Conservation (phyloP, 2,113 vertebrate genomes). For the Neodontobutis hainanensis region DNA sequence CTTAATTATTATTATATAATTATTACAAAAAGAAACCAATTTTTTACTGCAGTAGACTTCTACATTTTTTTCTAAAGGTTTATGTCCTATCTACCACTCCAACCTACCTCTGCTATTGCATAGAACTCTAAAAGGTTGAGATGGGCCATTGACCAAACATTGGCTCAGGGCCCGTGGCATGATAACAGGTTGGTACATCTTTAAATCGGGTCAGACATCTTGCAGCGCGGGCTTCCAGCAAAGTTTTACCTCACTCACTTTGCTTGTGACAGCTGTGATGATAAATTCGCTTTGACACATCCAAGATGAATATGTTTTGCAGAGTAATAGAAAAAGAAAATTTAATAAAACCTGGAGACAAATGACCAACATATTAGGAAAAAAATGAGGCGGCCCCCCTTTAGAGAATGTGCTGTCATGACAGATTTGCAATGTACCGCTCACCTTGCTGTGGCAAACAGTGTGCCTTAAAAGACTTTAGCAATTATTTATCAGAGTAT, state of each 20-base stretch:
- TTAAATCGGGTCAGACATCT: neutral
- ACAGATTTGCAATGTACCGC: conserved; percentile 59
- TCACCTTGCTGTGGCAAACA: conserved; percentile 67
- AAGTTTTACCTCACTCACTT: conserved; percentile 47
- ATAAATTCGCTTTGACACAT: conserved; percentile 50
- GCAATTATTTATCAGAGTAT: conserved; percentile 61
- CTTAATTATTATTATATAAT: no score
- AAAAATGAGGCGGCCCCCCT: conserved; percentile 43
- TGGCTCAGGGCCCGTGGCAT: neutral
- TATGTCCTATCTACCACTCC: neutral
- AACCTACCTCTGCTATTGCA: neutral
- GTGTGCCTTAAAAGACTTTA: conserved; percentile 60
- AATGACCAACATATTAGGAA: conserved; percentile 48
- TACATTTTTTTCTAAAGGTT: neutral
- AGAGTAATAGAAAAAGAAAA: conserved; percentile 55
- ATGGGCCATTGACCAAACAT: neutral
- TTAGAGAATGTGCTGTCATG: conserved; percentile 53
- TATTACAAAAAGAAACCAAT: no score
- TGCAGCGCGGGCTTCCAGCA: conserved; percentile 10
- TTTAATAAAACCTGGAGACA: conserved; percentile 60
- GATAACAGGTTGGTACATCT: neutral
- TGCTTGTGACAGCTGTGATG: conserved; percentile 30
- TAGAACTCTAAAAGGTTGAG: neutral
- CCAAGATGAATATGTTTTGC: conserved; percentile 60
- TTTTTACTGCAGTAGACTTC: no score